These are phyloP conservation scores for Leptinotarsa lineolata DNA, from an alignment of 1,140 invertebrate species.

Conservation along the genomic window DNA sequence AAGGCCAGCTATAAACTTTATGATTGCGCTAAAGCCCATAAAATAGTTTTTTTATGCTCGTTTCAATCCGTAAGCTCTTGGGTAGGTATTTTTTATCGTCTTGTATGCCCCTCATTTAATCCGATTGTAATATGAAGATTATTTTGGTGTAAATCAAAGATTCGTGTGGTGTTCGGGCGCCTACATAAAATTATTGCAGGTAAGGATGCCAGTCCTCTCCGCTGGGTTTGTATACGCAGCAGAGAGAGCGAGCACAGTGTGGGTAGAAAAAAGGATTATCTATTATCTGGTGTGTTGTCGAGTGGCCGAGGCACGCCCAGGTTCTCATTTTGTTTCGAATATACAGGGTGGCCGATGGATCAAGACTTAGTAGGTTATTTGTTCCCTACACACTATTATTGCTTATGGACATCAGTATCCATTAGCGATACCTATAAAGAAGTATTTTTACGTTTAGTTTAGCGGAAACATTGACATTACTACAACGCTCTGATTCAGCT, in stretches of 20 bases:
- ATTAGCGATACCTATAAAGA: too few species aligned
- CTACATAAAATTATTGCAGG: slow-evolving; percentile 13
- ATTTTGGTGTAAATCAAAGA: slow-evolving; percentile 27
- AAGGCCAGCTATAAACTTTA: neutral
- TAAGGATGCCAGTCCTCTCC: neutral
- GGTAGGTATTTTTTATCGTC: slow-evolving; percentile 4
- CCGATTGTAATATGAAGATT: slow-evolving; percentile 23
- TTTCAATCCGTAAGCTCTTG: neutral
- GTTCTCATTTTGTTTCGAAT: slow-evolving; percentile 10
- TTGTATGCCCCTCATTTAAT: slow-evolving; percentile 13
- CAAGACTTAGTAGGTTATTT: too few species aligned
- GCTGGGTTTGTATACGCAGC: neutral
- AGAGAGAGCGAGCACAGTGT: slow-evolving; percentile 7
- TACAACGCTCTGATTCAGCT: too few species aligned
- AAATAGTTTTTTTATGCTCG: neutral
- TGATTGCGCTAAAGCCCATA: neutral
- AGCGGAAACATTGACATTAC: too few species aligned
- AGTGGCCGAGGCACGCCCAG: slow-evolving; percentile 30
- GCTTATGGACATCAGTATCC: too few species aligned
- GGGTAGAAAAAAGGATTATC: slow-evolving; percentile 32
- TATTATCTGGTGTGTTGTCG: slow-evolving; percentile 32
- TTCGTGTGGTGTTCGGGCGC: slow-evolving; percentile 24
- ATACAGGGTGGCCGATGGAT: slow-evolving; percentile 14
- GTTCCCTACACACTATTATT: too few species aligned
- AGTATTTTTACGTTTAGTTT: too few species aligned